Percentiles rank a stretch among this genome's conserved stretches.
Evolutionary conservation across 2,113 vertebrate genomes (phyloP).

Genomic region (Neolamprologus tretocephalus): DNA sequence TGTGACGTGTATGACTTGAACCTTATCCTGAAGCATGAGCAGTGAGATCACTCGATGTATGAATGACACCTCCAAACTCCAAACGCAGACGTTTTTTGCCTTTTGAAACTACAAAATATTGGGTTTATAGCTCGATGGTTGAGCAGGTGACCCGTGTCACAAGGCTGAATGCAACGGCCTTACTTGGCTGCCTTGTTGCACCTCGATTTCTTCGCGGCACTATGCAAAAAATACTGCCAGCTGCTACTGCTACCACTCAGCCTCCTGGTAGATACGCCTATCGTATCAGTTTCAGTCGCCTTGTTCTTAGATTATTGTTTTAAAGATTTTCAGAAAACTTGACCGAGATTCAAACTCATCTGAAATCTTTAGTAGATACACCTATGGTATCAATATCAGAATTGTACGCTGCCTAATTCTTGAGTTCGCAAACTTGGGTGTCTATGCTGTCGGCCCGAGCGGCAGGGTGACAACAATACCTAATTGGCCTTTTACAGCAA

Average conservation of each 20-base stretch:
- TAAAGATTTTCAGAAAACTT: background rate
- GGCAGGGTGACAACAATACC: background rate
- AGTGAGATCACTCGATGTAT: fast-evolving
- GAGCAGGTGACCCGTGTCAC: background rate
- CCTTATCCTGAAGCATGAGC: background rate
- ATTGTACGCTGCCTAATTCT: background rate
- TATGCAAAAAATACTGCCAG: background rate
- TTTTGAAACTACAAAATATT: background rate
- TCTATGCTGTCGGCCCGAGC: background rate
- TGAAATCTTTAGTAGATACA: background rate
- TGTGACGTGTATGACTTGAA: background rate
- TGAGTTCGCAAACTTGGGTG: background rate
- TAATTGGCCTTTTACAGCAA: background rate
- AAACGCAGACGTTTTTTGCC: background rate
- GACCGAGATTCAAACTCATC: background rate
- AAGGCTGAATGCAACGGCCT: background rate
- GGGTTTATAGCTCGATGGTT: background rate
- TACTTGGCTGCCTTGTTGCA: fast-evolving
- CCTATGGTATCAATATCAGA: background rate
- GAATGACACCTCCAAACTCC: background rate
- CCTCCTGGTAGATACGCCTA: background rate
- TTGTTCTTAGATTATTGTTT: background rate
- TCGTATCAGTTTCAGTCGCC: background rate
- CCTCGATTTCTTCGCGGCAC: background rate
- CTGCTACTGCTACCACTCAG: fast-evolving